Evolutionary conservation across 2,797 vertebrate species (phyloP).

Genomic region (Anableps anableps): DNA sequence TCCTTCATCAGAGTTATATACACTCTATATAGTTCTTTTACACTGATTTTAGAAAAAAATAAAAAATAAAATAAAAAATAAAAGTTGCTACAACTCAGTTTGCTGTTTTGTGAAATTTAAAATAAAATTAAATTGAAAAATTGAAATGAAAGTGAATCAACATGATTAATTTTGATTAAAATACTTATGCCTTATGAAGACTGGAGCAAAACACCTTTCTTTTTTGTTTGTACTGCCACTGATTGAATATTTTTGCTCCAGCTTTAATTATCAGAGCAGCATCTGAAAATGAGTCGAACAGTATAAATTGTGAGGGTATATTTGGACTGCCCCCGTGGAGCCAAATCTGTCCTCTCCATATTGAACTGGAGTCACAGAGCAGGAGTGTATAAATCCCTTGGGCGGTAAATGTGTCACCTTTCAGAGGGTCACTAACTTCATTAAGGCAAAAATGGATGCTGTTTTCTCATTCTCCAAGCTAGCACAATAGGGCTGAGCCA

Average conservation of each 20-base stretch:
- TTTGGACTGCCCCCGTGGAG: constrained; percentile 68
- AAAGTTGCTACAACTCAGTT: constrained; percentile 25
- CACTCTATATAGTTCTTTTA: constrained; percentile 46
- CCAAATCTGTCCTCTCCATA: constrained; percentile 80
- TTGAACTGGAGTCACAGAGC: constrained; percentile 77
- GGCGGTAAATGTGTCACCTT: constrained; percentile 87
- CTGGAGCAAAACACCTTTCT: constrained; percentile 25
- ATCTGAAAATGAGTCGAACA: constrained; percentile 65
- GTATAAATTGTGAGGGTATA: constrained; percentile 74
- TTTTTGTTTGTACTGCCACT: constrained; percentile 19
- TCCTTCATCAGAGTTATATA: constrained; percentile 46
- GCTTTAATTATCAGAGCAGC: constrained; percentile 69
- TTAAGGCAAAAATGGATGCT: constrained; percentile 84
- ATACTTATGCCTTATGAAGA: constrained; percentile 24
- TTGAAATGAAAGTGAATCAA: constrained; percentile 32
- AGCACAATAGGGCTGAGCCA: constrained; percentile 71
- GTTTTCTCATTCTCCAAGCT: constrained; percentile 79
- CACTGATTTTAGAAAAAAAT: constrained; percentile 17
- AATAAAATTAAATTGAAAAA: background rate
- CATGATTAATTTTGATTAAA: constrained; percentile 15
- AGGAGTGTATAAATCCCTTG: constrained; percentile 84
- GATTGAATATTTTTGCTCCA: constrained; percentile 52
- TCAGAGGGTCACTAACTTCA: constrained; percentile 88
- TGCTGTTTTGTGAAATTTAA: constrained; percentile 44
- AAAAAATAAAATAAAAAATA: too few relatives aligned